Evolutionary conservation across 2,888 invertebrate genomes (phyloP).

Genomic region (Andrena hattorfiana): DNA sequence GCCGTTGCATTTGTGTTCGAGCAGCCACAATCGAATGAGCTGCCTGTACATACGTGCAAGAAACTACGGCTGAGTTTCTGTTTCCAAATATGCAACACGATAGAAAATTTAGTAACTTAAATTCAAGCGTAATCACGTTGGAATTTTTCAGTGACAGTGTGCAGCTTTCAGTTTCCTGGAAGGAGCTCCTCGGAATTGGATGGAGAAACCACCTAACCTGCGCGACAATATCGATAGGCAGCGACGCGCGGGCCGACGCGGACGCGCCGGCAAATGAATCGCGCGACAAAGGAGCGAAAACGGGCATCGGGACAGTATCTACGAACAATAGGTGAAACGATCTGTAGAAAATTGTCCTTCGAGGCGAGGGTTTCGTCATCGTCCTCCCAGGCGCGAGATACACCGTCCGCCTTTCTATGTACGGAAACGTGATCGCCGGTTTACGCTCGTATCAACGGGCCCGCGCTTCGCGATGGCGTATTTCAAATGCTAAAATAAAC

Average conservation of each 20-base stretch:
- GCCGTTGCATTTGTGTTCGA: no score
- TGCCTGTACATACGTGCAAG: no score
- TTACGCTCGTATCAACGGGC: conserved; percentile 27
- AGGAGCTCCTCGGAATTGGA: not conserved
- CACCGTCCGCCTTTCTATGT: conserved; percentile 55
- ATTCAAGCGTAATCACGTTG: no score
- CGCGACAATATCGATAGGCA: not conserved
- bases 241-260: not conserved
- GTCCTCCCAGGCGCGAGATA: conserved; percentile 25
- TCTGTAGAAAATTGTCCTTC: conserved; percentile 59
- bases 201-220: not conserved
- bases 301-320: conserved; percentile 15
- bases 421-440: conserved; percentile 56
- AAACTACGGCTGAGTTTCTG: no score
- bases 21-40: no score
- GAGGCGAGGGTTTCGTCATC: conserved; percentile 51
- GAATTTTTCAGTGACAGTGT: not conserved
- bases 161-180: not conserved
- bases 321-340: conserved; percentile 52
- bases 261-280: not conserved
- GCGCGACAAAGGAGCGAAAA: conserved; percentile 3
- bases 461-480: conserved; percentile 29
- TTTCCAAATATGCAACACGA: no score
- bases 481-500: conserved; percentile 59
- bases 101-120: no score